Percentiles rank a stretch among this genome's conserved stretches.
These are phyloP conservation scores for Thunnus albacares DNA, from an alignment of 2,797 vertebrate species.

Conservation along the genomic window DNA sequence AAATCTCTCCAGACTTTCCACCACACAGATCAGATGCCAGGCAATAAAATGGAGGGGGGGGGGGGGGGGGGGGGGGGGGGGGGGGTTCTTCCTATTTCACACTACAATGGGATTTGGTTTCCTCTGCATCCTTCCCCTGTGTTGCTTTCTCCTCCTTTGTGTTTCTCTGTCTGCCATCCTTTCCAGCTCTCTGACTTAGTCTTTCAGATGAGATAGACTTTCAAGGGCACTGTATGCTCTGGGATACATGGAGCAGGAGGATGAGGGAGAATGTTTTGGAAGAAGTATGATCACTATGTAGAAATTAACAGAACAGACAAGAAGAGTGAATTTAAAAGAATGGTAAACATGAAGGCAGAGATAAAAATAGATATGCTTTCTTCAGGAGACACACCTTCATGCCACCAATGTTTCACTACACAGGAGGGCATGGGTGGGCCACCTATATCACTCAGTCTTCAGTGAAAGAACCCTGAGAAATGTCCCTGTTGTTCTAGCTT, in stretches of 20 bases:
- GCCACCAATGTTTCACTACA: too few relatives aligned
- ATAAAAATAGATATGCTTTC: conserved; percentile 19
- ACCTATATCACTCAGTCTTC: too few relatives aligned
- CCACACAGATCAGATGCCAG: conserved; percentile 39
- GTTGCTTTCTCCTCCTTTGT: conserved; percentile 6
- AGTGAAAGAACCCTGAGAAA: too few relatives aligned
- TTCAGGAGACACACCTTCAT: too few relatives aligned
- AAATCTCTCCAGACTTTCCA: conserved; percentile 23
- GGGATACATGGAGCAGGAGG: background rate
- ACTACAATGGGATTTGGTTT: conserved; percentile 50
- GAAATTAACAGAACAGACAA: conserved; percentile 32
- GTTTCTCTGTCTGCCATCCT: conserved; percentile 16
- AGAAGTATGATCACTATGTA: conserved; percentile 14
- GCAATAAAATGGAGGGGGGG: conserved; percentile 13
- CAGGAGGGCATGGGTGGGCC: too few relatives aligned
- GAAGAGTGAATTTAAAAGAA: background rate
- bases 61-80: background rate
- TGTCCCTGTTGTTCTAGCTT: too few relatives aligned
- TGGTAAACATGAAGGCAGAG: conserved; percentile 14
- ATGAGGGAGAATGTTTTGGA: too few relatives aligned
- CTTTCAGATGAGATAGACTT: conserved; percentile 53
- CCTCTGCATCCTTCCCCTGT: conserved; percentile 11
- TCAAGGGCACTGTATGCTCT: conserved; percentile 52
- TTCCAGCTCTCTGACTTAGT: background rate
- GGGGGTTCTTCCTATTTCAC: conserved; percentile 30